Evolutionary conservation across 2,113 vertebrate genomes (phyloP).

Genomic region (Gallinago undulata): DNA sequence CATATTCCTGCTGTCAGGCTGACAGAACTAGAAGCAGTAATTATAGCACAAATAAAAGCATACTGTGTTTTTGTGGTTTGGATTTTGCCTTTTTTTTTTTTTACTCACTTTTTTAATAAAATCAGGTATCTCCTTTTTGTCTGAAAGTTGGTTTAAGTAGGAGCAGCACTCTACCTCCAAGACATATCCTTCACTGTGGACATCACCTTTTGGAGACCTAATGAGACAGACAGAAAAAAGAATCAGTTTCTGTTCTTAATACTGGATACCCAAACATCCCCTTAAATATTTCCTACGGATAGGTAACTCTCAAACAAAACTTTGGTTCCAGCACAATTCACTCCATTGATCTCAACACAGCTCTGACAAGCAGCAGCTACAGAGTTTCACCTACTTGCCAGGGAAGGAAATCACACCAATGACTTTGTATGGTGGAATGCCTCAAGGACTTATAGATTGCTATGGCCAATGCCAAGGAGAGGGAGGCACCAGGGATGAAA

Average conservation of each 20-base stretch:
- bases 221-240: slow-evolving; percentile 12
- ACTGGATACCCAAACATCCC: not conserved
- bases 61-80: not conserved
- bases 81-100: not conserved
- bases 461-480: not conserved
- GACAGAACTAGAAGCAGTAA: not conserved
- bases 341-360: not conserved
- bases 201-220: slow-evolving; percentile 72
- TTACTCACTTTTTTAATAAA: slow-evolving; percentile 91
- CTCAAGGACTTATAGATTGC: not conserved
- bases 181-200: slow-evolving; percentile 75
- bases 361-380: not conserved
- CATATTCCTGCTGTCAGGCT: not conserved
- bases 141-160: slow-evolving; percentile 81
- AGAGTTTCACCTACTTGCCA: not conserved
- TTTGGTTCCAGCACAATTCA: not conserved
- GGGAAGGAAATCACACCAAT: not conserved
- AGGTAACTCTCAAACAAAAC: not conserved
- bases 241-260: not conserved
- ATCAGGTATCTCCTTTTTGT: slow-evolving; percentile 88
- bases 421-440: rapidly evolving
- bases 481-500: not conserved
- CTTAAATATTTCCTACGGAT: not conserved
- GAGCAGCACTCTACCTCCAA: slow-evolving; percentile 90
- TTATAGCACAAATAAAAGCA: not conserved